These are phyloP conservation scores for Drosophila multiciliata DNA, from an alignment of 2,888 invertebrate species.

Conservation along the genomic window DNA sequence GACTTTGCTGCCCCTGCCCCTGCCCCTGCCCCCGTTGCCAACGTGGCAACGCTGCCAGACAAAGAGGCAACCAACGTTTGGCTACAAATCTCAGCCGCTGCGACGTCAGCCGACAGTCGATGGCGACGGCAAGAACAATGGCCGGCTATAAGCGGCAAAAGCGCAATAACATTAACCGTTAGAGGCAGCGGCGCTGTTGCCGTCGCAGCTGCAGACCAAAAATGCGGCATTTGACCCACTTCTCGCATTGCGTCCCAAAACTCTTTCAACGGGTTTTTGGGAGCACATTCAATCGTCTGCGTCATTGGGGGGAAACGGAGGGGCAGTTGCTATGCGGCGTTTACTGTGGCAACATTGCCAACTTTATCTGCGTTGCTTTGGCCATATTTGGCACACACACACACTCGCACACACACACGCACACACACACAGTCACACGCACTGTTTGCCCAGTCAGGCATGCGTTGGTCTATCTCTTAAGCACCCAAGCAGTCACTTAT, in stretches of 20 bases:
- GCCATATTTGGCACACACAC: slow-evolving; percentile 57
- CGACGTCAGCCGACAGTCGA: background rate
- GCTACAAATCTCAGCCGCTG: slow-evolving; percentile 40
- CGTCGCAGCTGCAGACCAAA: slow-evolving; percentile 62
- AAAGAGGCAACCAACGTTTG: slow-evolving; percentile 6
- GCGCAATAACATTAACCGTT: slow-evolving; percentile 81
- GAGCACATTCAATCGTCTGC: slow-evolving; percentile 70
- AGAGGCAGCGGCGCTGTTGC: slow-evolving; percentile 55
- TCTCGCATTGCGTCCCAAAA: slow-evolving; percentile 40
- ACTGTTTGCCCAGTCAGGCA: slow-evolving; percentile 49
- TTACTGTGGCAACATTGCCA: slow-evolving; percentile 45
- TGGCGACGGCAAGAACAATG: slow-evolving; percentile 46
- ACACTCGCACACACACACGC: slow-evolving; percentile 6
- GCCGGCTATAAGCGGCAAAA: slow-evolving; percentile 64
- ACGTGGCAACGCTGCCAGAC: background rate
- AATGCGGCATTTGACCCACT: slow-evolving; percentile 76
- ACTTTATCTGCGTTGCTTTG: slow-evolving; percentile 51
- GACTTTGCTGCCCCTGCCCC: slow-evolving; percentile 45
- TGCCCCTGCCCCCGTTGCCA: background rate
- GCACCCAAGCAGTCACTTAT: slow-evolving; percentile 72
- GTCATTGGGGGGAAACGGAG: slow-evolving; percentile 42
- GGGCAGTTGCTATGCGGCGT: background rate
- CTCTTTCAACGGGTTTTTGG: slow-evolving; percentile 61
- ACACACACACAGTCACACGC: slow-evolving; percentile 34
- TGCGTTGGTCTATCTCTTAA: slow-evolving; percentile 68